phyloP scores from a whole-genome alignment of 30 jellyfish, hydroid and myxozoan genomes.

The Hydractinia echinata region DNA sequence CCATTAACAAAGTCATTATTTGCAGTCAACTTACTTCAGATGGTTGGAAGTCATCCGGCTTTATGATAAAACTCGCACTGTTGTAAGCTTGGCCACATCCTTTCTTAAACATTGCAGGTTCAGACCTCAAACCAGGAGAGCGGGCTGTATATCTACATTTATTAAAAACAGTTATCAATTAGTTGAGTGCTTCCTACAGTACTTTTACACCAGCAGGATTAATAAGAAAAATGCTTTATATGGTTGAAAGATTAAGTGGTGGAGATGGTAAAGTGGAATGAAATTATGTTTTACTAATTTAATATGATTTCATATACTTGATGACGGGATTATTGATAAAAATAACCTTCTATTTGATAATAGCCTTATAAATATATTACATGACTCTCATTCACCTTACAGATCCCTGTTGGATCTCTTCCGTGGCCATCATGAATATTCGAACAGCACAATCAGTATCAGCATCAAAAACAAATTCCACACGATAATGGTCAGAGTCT shows the following conservation, averaged over 20 bases:
- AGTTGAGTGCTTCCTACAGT: no score
- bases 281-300: no score
- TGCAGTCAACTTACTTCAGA: conserved; percentile 60
- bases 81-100: conserved; percentile 52
- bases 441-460: conserved; percentile 83
- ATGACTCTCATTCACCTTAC: conserved; percentile 36
- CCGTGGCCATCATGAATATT: conserved; percentile 69
- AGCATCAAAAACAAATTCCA: conserved; percentile 76
- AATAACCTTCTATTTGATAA: no score
- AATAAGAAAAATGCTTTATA: no score
- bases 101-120: conserved; percentile 56
- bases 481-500: conserved; percentile 34
- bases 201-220: no score
- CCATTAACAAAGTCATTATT: neutral
- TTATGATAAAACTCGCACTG: conserved; percentile 34
- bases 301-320: no score
- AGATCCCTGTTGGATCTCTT: conserved; percentile 52
- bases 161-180: neutral
- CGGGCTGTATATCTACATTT: conserved; percentile 56
- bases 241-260: no score
- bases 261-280: no score
- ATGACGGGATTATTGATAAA: no score
- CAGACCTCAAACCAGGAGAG: conserved; percentile 48
- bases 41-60: conserved; percentile 56
- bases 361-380: neutral